Conservation (phyloP, 2,797 vertebrate species). For the Labroides dimidiatus region DNA sequence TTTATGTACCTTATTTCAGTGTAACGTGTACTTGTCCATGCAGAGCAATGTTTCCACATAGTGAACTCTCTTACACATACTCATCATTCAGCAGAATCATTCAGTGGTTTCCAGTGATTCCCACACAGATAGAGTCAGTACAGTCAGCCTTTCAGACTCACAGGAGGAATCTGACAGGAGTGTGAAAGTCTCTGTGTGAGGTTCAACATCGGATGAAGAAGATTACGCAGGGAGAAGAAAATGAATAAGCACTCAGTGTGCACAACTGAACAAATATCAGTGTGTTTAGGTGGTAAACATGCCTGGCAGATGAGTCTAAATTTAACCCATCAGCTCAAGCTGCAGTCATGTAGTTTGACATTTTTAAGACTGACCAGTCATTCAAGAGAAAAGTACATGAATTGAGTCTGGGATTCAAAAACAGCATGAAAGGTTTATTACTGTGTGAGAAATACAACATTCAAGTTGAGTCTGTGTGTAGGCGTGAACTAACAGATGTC, state of each 20-base stretch:
- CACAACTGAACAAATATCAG: too few species aligned
- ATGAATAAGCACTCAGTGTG: constrained; percentile 4
- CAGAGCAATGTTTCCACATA: too few species aligned
- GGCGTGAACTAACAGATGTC: constrained; percentile 2
- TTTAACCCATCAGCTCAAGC: too few species aligned
- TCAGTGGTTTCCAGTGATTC: constrained; percentile 41
- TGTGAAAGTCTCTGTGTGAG: constrained; percentile 58
- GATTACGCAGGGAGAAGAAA: constrained; percentile 48
- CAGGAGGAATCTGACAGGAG: constrained; percentile 62
- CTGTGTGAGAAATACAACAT: not conserved
- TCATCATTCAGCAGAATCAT: constrained; percentile 2
- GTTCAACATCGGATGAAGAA: constrained; percentile 54
- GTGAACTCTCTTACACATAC: not conserved
- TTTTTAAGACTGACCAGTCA: not conserved
- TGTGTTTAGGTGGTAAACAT: too few species aligned
- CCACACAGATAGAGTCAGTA: constrained; percentile 41
- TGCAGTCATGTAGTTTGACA: not conserved
- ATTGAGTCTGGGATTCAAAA: too few species aligned
- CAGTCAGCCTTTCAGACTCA: constrained; percentile 58
- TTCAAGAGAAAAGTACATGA: too few species aligned
- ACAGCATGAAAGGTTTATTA: not conserved
- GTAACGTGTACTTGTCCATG: too few species aligned
- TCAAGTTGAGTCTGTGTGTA: not conserved
- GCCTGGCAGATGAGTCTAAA: too few species aligned
- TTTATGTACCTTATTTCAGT: too few species aligned